Conservation (phyloP, 2,113 vertebrate species). For the Trogon surrucura region DNA sequence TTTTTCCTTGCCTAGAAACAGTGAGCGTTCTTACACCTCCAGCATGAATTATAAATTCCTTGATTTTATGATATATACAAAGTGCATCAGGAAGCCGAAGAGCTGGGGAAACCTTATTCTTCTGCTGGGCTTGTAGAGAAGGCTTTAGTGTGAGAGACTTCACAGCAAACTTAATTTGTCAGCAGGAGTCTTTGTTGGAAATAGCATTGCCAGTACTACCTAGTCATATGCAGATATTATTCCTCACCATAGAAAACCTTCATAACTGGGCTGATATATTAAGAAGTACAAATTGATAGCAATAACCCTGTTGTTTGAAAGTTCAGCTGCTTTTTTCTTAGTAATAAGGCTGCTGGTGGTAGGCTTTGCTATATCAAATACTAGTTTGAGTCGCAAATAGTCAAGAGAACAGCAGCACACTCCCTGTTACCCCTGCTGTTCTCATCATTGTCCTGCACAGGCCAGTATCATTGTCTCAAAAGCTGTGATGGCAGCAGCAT, state of each 20-base stretch:
- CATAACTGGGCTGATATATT: not conserved
- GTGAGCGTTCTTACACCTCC: not conserved
- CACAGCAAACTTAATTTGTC: not conserved
- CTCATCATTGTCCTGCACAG: accelerated
- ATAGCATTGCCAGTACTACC: not conserved
- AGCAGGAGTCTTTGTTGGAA: not conserved
- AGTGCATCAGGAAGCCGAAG: not conserved
- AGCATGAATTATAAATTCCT: not conserved
- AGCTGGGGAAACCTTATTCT: not conserved
- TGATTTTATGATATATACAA: not conserved
- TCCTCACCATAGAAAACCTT: not conserved
- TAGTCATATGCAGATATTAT: not conserved
- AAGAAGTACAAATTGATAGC: not conserved
- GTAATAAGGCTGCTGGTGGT: not conserved
- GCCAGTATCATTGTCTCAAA: not conserved
- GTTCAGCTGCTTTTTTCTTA: not conserved
- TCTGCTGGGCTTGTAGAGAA: not conserved
- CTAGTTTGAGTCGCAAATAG: not conserved
- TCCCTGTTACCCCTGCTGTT: not conserved
- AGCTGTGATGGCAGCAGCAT: not conserved
- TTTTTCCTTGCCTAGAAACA: slow-evolving; percentile 17
- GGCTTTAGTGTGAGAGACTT: not conserved
- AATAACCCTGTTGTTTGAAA: not conserved
- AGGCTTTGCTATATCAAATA: accelerated
- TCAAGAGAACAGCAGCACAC: not conserved